These are phyloP conservation scores for Formicarius rufipectus DNA, from an alignment of 2,113 vertebrate genomes.

Conservation along the genomic window DNA sequence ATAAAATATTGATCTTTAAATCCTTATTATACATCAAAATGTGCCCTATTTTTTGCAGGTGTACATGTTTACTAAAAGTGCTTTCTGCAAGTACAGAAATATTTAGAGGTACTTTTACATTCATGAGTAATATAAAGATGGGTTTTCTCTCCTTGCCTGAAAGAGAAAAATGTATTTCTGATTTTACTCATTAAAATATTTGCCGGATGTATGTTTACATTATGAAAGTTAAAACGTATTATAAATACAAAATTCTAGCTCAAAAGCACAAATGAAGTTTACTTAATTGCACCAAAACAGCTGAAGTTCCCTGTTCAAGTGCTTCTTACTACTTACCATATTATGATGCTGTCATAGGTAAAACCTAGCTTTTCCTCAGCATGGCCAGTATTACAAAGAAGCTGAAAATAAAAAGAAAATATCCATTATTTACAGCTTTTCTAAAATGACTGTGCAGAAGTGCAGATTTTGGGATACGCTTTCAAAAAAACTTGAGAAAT, in stretches of 20 bases:
- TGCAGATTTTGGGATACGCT: neutral
- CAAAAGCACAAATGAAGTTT: neutral
- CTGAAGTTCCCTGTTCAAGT: neutral
- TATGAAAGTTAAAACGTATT: neutral
- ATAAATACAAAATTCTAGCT: neutral
- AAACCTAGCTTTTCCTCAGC: constrained; percentile 94
- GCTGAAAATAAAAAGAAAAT: constrained; percentile 75
- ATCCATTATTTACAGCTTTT: neutral
- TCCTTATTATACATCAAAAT: neutral
- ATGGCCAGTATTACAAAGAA: constrained; percentile 93
- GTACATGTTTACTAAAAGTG: neutral
- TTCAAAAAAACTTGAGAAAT: neutral
- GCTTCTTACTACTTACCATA: constrained; percentile 85
- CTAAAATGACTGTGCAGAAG: neutral
- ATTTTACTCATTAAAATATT: neutral
- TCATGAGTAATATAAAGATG: neutral
- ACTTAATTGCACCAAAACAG: neutral
- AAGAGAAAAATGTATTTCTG: neutral
- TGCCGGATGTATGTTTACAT: neutral
- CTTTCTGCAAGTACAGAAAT: neutral
- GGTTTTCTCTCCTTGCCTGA: neutral
- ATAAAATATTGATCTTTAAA: neutral
- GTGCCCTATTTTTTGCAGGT: neutral
- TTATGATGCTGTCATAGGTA: constrained; percentile 96
- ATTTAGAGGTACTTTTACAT: neutral